Base-by-base conservation (phyloP, 2,888 invertebrate genomes). In the Deilephila porcellus region DNA sequence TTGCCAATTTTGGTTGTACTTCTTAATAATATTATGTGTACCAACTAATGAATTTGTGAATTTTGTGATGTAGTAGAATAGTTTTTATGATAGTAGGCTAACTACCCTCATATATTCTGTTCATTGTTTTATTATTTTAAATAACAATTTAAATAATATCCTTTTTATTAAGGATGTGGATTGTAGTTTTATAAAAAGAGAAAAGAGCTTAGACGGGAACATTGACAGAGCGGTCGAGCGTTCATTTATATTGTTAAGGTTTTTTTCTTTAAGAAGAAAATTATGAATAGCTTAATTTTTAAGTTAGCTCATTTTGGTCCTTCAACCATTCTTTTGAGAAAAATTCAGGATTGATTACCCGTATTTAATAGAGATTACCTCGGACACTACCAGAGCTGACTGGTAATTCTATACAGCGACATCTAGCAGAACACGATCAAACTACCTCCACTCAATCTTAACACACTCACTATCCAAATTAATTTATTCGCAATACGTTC, bases 401-500 rank as follows among this genome's bases (percentile, higher is more conserved):
- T 11, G 45, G 3, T 2, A 14, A 45, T 14, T 45, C n/a, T 6
- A 5, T n/a, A 56, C 7, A 56, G 56, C n/a, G 56, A 4, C 56
- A 56, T 56, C 56, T 56, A n/a, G n/a, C 56, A 56, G 17, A n/a
- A 56, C 4, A 5, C 56, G 56, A 56, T 19, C 17, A n/a, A 56
- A 56, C 4, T 56, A 56, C n/a, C 3, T 3, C 25, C 25, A 25
- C 19, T 53, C 53, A 53, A 17, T 17, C 5, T n/a, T 56, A n/a
- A n/a, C 14, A 4, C 56, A n/a, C 19, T n/a, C 56, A 56, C n/a
- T n/a, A 56, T n/a, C n/a, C 56, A 67, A 52, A 67, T 67, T 8
- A 64, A 64, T n/a, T 64, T 52, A 67, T 45, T 67, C 20, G 52
- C 34, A 56, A 71, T 59, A 37, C 45, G 4, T 20, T 25, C 29